Base-by-base conservation (phyloP, 2,888 invertebrate species). In the Epirrhoe tristata region DNA sequence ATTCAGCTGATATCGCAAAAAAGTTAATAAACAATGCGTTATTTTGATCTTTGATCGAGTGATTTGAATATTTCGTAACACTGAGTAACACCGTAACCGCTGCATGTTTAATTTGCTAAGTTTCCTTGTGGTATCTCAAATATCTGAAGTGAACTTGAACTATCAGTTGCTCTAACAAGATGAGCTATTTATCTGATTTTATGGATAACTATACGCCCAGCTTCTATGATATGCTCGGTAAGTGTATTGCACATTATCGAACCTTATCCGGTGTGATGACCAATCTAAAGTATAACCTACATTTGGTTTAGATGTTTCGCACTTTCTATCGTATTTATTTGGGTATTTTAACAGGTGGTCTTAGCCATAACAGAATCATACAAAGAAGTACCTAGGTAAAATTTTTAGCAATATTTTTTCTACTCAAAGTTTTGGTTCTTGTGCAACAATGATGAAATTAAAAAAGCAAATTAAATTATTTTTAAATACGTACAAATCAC, bases 161-260 rank as follows among this genome's bases (percentile, higher is more conserved):
- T 12, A 10, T 36, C 5, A 7, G 3, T 16, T 7, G n/a, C 17
- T 24, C 1, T 10, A 24, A 52, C 66, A 79, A 81, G 77, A 92
- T 92, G 92, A 81, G 84, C 75, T 85, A 87, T 84, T 71, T 90
- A 73, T 85, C 87, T 1, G 79, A 88, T 83, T 84, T 84, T 74
- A 78, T 87, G 78, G 88, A 89, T 73, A 90, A 90, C 74, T 92
- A 90, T 74, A 89, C 89, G 5, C 84, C 89, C 61, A 90, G 87
- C 71, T 63, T 93, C 50, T 91, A 93, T 74, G 87, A 91, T 78
- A 87, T 92, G 68, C 85, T 93, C 59, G 89, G 93, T 93, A 75
- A 93, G 93, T 89, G 43, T 60, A 63, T 66, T 73, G 66, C 56
- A 53, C 36, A 61, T 43, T 54, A 39, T 31, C 24, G 12, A 60